Base-by-base conservation (phyloP, 2,888 invertebrate genomes). In the Nyleta sp. region DNA sequence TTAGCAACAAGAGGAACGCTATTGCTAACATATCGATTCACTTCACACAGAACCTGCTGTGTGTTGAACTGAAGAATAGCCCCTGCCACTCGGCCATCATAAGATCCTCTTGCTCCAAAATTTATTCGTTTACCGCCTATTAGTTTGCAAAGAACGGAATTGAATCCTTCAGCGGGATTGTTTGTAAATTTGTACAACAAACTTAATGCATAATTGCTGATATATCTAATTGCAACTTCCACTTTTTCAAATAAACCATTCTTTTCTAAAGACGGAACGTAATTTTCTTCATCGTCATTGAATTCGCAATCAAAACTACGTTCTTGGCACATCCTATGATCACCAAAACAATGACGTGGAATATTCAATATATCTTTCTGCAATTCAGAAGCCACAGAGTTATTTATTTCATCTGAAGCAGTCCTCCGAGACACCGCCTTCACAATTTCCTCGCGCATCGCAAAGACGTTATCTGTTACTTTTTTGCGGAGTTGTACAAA, bases 41-140 rank as follows among this genome's bases (percentile, higher is more conserved):
- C 8, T 65, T 38, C 18, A 15, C 42, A 40, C n/a, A 72, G 33
- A 40, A 73, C 35, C 8, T 65, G n/a, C 18, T 73, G 73, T 0
- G 72, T 68, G 38, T 78, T 78, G 7, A 62, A 75, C 10, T 80
- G 76, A 0, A 80, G 2, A 10, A 73, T 76, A 3, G 79, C 64
- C 22, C 67, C 75, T 35, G 52, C 22, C 4, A 60, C 60, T 33
- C 60, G 44, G 11, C 40, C 68, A 59, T 60, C 15, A 13, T 70
- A 70, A 0, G 59, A 60, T 4, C 50, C 50, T 55, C 52, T 40
- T 31, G 59, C 50, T 20, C 70, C 60, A 42, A 70, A 70, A 22
- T 60, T 17, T 1, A 57, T 40, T 28, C 68, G 46, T 20, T 80
- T 80, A 2, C 74, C 77, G 6, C 65, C 70, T 7, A 74, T 74